Percentiles rank a stretch among this genome's conserved stretches.
Evolutionary conservation across 2,888 invertebrate species (phyloP).

Genomic region (Drosophila dives): DNA sequence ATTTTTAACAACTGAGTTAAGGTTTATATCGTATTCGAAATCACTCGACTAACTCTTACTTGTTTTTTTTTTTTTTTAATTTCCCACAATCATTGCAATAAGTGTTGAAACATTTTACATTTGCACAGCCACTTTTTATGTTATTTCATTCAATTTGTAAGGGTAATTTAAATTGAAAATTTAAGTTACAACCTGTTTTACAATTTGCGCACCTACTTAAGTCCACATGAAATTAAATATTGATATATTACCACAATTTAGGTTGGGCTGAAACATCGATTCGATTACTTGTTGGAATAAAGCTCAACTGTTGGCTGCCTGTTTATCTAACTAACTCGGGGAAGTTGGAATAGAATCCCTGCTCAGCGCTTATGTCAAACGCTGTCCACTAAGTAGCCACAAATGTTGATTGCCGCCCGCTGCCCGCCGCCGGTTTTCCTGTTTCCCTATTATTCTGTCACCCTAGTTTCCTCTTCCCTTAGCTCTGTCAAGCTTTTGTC

Average conservation of each 20-base stretch:
- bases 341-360: slow-evolving; percentile 57
- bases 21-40: no score
- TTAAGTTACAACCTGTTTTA: background rate
- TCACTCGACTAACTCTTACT: no score
- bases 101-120: background rate
- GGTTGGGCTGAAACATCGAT: background rate
- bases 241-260: background rate
- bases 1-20: no score
- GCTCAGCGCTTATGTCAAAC: slow-evolving; percentile 76
- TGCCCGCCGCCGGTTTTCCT: slow-evolving; percentile 15
- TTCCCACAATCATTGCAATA: background rate
- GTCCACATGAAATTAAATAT: background rate
- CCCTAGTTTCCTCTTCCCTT: slow-evolving; percentile 9
- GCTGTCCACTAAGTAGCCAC: slow-evolving; percentile 65
- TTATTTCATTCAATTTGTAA: background rate
- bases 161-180: background rate
- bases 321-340: slow-evolving; percentile 8
- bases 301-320: background rate
- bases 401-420: slow-evolving; percentile 11
- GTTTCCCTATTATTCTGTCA: slow-evolving; percentile 12
- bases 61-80: background rate
- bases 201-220: background rate
- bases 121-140: background rate
- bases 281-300: background rate
- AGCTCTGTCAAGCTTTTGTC: slow-evolving; percentile 26